Base-by-base conservation (phyloP, 2,888 invertebrate species). In the Anorthoa munda region DNA sequence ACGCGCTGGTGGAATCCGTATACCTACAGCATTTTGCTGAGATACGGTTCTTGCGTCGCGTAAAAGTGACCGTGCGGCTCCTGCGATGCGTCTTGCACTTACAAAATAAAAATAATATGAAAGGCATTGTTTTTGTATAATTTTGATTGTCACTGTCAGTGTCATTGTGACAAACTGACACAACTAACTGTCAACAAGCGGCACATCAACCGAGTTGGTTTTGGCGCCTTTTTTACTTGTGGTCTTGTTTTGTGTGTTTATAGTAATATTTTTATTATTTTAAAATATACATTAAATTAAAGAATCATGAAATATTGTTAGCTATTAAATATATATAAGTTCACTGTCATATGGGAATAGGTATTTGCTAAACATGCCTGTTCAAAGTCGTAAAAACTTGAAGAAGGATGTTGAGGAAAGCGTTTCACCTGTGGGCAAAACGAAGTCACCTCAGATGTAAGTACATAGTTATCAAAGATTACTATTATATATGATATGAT, bases 301-400 rank as follows among this genome's bases (percentile, higher is more conserved):
- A 4, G 4, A 26, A 64, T 11, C 13, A 74, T 77, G 81, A 50
- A 64, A 48, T 31, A 61, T 60, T 51, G 39, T 48, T 55, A 39
- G 15, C 15, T 18, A 5, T 80, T 53, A 63, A 45, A 18, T 50
- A 65, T 23, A 46, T 51, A 23, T 2, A 45, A 75, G 13, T 31
- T 55, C 39, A 9, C 9, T 46, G 23, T 26, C 5, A 1, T 61
- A 56, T 15, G 18, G 23, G 45, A 50, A 48, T 48, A 53, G 21
- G 2, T 53, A 46, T 51, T 53, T 53, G 56, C 2, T 45, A 74
- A 68, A 63, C 18, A 90, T 90, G 90, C 90, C 90, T 23, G 88
- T 88, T 68, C 88, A 77, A 84, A 89, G 86, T 77, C 72, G 81
- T 56, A 77, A 79, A 2, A 81, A 76, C 53, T 79, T 77, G 65